phyloP scores from a whole-genome alignment of 2,113 vertebrate genomes.

The Callithrix jacchus region DNA sequence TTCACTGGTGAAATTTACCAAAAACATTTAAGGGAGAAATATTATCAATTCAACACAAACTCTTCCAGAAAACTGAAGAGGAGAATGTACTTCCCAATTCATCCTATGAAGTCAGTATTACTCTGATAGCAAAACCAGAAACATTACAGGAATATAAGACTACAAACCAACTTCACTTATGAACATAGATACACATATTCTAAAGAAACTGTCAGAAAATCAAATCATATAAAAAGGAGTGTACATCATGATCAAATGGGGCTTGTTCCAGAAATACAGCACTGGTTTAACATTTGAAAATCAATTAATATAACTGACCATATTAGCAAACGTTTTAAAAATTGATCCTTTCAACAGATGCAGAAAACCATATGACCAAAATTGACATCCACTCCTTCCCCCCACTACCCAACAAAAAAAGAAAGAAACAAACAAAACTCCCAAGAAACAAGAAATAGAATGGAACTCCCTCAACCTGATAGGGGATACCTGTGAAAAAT shows the following conservation, averaged over 20 bases:
- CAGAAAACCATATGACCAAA: background rate
- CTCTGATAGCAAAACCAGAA: background rate
- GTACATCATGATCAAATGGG: background rate
- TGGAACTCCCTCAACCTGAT: background rate
- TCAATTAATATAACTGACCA: background rate
- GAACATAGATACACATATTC: background rate
- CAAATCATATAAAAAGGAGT: background rate
- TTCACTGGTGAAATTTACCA: background rate
- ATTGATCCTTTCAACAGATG: background rate
- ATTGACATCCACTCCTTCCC: background rate
- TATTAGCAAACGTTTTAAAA: background rate
- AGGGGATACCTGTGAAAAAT: background rate
- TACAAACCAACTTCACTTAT: background rate
- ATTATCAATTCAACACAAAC: background rate
- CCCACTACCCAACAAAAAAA: too few species aligned
- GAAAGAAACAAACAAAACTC: background rate
- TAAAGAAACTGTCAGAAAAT: background rate
- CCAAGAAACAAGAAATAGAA: background rate
- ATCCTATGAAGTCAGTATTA: background rate
- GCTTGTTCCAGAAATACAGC: background rate
- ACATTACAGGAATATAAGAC: background rate
- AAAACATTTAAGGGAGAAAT: background rate
- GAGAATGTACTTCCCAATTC: background rate
- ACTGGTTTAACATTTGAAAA: slow-evolving; percentile 11
- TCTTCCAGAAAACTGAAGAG: background rate